phyloP scores from a whole-genome alignment of 2,113 vertebrate genomes.

The Erpornis zantholeuca region DNA sequence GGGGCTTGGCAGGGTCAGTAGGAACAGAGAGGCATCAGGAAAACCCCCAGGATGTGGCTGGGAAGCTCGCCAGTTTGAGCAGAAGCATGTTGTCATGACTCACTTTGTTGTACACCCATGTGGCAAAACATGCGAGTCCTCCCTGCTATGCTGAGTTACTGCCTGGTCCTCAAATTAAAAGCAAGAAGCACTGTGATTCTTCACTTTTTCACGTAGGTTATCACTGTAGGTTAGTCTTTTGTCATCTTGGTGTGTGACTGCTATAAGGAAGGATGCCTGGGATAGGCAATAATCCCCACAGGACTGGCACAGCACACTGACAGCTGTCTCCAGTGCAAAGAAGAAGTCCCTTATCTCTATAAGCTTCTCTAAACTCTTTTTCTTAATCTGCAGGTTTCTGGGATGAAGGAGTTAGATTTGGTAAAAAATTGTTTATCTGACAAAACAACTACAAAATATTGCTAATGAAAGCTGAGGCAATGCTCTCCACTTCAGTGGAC shows the following conservation, averaged over 20 bases:
- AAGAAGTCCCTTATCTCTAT: background rate
- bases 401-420: background rate
- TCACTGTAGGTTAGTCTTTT: background rate
- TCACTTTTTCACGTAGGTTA: background rate
- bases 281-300: background rate
- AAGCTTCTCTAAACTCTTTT: background rate
- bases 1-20: background rate
- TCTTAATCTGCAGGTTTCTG: background rate
- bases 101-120: background rate
- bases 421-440: background rate
- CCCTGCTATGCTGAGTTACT: background rate
- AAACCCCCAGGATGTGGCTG: background rate
- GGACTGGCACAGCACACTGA: fast-evolving
- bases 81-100: background rate
- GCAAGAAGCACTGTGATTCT: background rate
- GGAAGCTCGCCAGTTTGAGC: background rate
- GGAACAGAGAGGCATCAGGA: background rate
- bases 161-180: background rate
- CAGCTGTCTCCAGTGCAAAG: background rate
- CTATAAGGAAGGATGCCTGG: background rate
- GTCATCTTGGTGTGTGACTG: background rate
- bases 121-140: background rate
- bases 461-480: background rate
- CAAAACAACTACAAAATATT: background rate
- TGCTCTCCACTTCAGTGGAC: background rate